These are phyloP conservation scores for Uloborus diversus DNA, from an alignment of 1,140 invertebrate species.

Conservation along the genomic window DNA sequence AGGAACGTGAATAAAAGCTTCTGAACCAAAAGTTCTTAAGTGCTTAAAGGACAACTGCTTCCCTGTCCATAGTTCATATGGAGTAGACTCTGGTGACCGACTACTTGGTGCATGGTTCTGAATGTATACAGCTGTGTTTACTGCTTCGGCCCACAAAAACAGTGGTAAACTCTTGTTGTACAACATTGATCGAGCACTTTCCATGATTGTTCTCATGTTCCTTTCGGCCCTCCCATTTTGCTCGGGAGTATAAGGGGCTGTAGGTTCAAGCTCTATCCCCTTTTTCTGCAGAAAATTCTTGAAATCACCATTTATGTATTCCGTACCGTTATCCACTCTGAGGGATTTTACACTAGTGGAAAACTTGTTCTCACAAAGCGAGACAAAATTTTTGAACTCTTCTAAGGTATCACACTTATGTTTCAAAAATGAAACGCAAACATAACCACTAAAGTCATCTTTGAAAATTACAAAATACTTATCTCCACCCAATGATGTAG, in stretches of 20 bases:
- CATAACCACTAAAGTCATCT: slow-evolving; percentile 64
- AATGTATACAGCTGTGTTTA: slow-evolving; percentile 22
- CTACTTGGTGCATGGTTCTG: neutral
- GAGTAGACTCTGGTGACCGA: slow-evolving; percentile 8
- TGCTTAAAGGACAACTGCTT: neutral
- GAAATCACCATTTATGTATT: slow-evolving; percentile 62
- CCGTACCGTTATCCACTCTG: slow-evolving; percentile 66
- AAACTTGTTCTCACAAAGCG: slow-evolving; percentile 59
- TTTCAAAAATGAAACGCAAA: slow-evolving; percentile 64
- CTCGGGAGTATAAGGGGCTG: slow-evolving; percentile 19
- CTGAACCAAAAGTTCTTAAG: slow-evolving; percentile 36
- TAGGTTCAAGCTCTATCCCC: slow-evolving; percentile 10
- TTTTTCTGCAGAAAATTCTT: neutral
- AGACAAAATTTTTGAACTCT: slow-evolving; percentile 34
- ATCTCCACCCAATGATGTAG: slow-evolving; percentile 60
- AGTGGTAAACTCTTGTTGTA: neutral
- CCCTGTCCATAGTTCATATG: slow-evolving; percentile 29
- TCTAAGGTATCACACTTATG: slow-evolving; percentile 62
- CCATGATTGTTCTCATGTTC: slow-evolving; percentile 22
- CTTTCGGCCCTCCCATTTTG: slow-evolving; percentile 35
- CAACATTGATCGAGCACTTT: slow-evolving; percentile 42
- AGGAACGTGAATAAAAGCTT: neutral
- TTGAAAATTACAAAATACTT: slow-evolving; percentile 64
- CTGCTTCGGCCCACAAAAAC: slow-evolving; percentile 36
- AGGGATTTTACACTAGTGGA: slow-evolving; percentile 61